phyloP scores from a whole-genome alignment of 2,888 invertebrate species.

The Peribatodes rhomboidaria region DNA sequence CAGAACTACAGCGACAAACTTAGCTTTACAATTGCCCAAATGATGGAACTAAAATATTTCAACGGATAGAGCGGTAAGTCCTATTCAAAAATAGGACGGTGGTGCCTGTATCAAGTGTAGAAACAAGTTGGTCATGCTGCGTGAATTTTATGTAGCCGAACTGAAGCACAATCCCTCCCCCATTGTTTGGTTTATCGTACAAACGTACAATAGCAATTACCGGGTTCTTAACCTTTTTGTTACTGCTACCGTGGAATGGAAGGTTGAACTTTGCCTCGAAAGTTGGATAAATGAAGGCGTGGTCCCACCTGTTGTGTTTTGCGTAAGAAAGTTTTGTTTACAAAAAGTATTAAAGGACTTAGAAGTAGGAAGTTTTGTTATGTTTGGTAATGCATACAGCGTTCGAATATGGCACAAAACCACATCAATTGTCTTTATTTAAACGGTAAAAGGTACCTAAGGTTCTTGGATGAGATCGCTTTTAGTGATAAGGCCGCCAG shows the following conservation, averaged over 20 bases:
- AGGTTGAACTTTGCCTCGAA: slow-evolving; percentile 6
- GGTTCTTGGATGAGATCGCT: no score
- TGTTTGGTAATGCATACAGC: no score
- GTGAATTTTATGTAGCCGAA: slow-evolving; percentile 10
- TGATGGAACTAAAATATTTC: neutral
- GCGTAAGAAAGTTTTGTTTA: neutral
- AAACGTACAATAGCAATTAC: slow-evolving; percentile 26
- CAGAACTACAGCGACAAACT: slow-evolving; percentile 7
- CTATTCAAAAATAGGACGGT: neutral
- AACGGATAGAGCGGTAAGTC: neutral
- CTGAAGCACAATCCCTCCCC: slow-evolving; percentile 20
- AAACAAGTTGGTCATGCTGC: neutral
- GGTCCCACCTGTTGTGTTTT: slow-evolving; percentile 20
- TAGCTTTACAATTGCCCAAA: neutral
- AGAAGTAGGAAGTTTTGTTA: neutral
- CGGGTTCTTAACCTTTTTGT: slow-evolving; percentile 30
- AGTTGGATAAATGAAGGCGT: neutral
- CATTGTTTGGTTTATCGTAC: slow-evolving; percentile 33
- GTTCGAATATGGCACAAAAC: no score
- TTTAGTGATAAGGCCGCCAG: no score
- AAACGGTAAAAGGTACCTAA: no score
- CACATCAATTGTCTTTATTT: no score
- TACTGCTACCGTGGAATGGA: neutral
- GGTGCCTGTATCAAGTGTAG: neutral
- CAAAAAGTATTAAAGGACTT: neutral